Evolutionary conservation across 1,140 invertebrate genomes (phyloP).

Genomic region (Bombyx mori): DNA sequence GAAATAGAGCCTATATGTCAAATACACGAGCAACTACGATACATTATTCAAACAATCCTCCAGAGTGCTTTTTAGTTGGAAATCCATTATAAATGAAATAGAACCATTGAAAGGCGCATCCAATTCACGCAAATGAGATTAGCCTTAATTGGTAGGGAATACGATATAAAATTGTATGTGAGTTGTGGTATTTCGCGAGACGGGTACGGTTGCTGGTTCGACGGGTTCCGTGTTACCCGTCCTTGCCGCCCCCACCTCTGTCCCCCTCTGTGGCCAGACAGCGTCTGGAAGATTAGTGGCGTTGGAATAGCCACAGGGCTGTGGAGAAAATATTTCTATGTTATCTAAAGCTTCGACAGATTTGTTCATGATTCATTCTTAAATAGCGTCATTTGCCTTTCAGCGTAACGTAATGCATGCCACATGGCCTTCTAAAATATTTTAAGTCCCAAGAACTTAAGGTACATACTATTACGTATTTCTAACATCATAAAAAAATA

Average conservation of each 20-base stretch:
- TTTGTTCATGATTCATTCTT: no score
- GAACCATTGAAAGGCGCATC: constrained; percentile 20
- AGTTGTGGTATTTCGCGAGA: constrained; percentile 49
- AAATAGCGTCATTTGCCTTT: no score
- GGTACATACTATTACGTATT: no score
- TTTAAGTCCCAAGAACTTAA: no score
- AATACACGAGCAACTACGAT: constrained; percentile 42
- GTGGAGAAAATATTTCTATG: no score
- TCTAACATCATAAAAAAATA: no score
- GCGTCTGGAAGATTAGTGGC: no score
- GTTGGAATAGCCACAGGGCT: no score
- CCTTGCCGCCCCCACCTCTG: constrained; percentile 17
- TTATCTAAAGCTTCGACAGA: no score
- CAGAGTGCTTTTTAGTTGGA: constrained; percentile 31
- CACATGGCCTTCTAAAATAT: no score
- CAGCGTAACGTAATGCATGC: no score
- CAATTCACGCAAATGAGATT: not conserved
- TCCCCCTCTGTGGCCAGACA: not conserved
- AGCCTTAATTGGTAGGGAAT: not conserved
- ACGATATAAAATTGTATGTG: constrained; percentile 21
- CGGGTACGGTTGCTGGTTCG: constrained; percentile 44
- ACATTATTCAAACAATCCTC: constrained; percentile 43
- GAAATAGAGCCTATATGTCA: constrained; percentile 53
- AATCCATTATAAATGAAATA: constrained; percentile 43
- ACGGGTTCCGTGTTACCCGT: constrained; percentile 64